Base-by-base conservation (phyloP, 2,113 vertebrate genomes). In the Pao palembangensis region DNA sequence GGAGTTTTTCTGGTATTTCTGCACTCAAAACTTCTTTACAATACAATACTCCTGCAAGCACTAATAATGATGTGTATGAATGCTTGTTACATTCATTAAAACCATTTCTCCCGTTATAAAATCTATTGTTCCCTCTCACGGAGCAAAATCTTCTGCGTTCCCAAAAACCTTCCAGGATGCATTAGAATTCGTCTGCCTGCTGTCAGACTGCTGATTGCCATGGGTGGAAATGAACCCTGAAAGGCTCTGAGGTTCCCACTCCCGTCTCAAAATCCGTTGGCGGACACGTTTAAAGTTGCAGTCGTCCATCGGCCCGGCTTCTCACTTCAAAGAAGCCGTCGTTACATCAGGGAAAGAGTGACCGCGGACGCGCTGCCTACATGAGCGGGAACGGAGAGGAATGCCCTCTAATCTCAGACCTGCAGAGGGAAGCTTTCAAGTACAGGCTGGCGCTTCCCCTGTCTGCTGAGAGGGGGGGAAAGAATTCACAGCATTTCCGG, bases 381-480 rank as follows among this genome's bases (percentile, higher is more conserved):
- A 53, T 5, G 54, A 75, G 77, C 55, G 67, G 80, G 72, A 78
- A 81, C 61, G 64, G 70, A 63, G 70, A 80, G 70, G 63, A 73
- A 78, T 67, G 77, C 73, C 71, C 41, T 77, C 54, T 85, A 79
- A 87, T 87, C 85, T 87, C 62, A 66, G 59, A 41, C 72, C 75
- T 75, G 80, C 79, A 81, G 78, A 71, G 75, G 79, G 64, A 31
- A 28, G 73, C 73, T 81, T 82, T 87, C 71, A 67, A 55, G 57
- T 56, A n/a, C 60, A 76, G 53, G 69, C 72, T 62, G 79, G 42
- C 19, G 12, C 43, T 66, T 69, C 64, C 50, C 52, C 42, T 61
- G 56, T 58, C 46, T 34, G 57, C 44, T 17, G 15, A n/a, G n/a
- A 47, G 43, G 19, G 65, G 52, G n/a, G 34, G 28, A 23, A 13